Evolutionary conservation across 1,140 invertebrate species (phyloP).

Genomic region (Daktulosphaira vitifoliae): DNA sequence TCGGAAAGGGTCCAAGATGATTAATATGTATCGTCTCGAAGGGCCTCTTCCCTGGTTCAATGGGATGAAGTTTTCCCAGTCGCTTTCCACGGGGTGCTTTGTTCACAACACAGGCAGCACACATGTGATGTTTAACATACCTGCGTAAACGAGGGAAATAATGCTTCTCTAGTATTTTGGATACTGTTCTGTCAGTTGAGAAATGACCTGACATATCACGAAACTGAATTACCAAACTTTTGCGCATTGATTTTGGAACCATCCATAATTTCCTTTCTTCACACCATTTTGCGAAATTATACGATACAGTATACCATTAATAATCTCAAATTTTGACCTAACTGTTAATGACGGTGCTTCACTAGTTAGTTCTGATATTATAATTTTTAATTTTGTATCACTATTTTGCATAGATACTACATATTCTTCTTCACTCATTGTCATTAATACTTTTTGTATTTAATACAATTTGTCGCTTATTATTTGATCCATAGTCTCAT

Average conservation of each 20-base stretch:
- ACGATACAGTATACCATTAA: neutral
- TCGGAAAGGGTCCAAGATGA: slow-evolving; percentile 1
- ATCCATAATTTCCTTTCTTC: neutral
- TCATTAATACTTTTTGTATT: too few species aligned
- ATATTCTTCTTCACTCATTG: too few species aligned
- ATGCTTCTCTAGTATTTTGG: neutral
- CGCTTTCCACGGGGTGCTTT: neutral
- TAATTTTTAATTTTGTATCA: too few species aligned
- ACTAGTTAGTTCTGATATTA: too few species aligned
- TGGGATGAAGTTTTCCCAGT: neutral
- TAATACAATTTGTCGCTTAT: too few species aligned
- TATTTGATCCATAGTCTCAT: too few species aligned
- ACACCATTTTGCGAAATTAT: too few species aligned
- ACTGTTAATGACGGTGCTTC: too few species aligned
- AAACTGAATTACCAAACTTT: neutral
- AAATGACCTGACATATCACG: slow-evolving; percentile 6
- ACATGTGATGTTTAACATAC: neutral
- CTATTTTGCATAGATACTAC: too few species aligned
- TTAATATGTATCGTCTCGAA: slow-evolving; percentile 4
- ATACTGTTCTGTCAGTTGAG: neutral
- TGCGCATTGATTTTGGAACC: slow-evolving; percentile 13
- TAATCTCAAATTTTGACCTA: too few species aligned
- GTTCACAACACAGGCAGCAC: neutral
- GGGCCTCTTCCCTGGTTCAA: neutral
- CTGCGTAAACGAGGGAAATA: neutral